Percentiles rank a stretch among this genome's conserved stretches.
phyloP scores from a whole-genome alignment of 1,140 invertebrate genomes.

The Penaeus indicus region DNA sequence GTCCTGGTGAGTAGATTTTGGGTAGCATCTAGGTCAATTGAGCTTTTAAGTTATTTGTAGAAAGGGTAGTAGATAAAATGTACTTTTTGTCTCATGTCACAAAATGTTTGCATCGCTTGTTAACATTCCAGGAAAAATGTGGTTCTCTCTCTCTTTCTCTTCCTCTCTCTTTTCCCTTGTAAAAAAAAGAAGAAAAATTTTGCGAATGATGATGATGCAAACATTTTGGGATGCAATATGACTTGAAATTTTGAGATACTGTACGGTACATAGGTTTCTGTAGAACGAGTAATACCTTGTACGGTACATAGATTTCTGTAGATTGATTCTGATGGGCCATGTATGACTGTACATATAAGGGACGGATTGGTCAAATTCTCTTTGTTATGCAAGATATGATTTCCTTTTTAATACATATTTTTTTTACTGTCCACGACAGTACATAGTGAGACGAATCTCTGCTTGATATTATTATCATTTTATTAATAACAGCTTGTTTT shows the following conservation, averaged over 20 bases:
- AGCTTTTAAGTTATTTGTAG: constrained; percentile 27
- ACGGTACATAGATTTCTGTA: constrained; percentile 37
- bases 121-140: not conserved
- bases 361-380: constrained; percentile 26
- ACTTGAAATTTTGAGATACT: constrained; percentile 19
- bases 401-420: too few species aligned
- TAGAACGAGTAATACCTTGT: not conserved
- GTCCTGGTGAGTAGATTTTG: constrained; percentile 49
- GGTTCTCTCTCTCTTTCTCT: too few species aligned
- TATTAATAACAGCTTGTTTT: too few species aligned
- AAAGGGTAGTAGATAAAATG: not conserved
- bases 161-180: too few species aligned
- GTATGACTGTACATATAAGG: constrained; percentile 22
- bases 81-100: not conserved
- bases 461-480: too few species aligned
- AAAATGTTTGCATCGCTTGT: constrained; percentile 11
- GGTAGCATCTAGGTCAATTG: constrained; percentile 24
- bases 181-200: not conserved
- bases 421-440: too few species aligned
- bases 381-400: not conserved
- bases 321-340: not conserved
- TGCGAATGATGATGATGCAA: not conserved
- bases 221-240: constrained; percentile 17
- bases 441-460: too few species aligned
- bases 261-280: constrained; percentile 31